phyloP scores from a whole-genome alignment of 2,113 vertebrate genomes.

The Passer montanus region DNA sequence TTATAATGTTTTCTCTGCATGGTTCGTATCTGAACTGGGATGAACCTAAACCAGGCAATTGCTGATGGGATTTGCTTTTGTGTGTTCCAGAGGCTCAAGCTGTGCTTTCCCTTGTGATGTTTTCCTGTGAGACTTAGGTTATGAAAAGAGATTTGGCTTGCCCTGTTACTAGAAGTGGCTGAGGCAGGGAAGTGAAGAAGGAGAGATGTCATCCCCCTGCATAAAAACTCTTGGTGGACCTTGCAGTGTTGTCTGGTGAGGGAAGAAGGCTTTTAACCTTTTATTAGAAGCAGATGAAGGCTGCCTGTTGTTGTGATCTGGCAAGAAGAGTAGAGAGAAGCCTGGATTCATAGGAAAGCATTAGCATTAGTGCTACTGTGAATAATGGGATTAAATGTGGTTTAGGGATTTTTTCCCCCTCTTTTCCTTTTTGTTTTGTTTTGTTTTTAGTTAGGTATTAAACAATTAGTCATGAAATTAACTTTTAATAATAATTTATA shows the following conservation, averaged over 20 bases:
- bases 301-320: background rate
- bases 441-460: background rate
- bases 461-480: background rate
- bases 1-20: background rate
- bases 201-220: background rate
- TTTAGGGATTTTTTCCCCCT: fast-evolving
- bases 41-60: background rate
- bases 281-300: slow-evolving; percentile 8
- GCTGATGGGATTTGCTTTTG: slow-evolving; percentile 8
- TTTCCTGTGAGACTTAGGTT: background rate
- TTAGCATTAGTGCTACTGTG: background rate
- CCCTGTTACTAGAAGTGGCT: background rate
- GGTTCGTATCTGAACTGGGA: background rate
- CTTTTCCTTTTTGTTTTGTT: background rate
- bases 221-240: background rate
- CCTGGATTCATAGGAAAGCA: background rate
- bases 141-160: background rate
- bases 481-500: background rate
- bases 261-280: background rate
- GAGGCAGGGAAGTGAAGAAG: background rate
- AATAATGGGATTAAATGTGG: slow-evolving; percentile 5
- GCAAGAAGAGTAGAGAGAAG: background rate
- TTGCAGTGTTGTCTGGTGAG: background rate
- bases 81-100: background rate
- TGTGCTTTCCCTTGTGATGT: background rate